Base-by-base conservation (phyloP, 2,113 vertebrate species). In the Heloderma charlesbogerti region DNA sequence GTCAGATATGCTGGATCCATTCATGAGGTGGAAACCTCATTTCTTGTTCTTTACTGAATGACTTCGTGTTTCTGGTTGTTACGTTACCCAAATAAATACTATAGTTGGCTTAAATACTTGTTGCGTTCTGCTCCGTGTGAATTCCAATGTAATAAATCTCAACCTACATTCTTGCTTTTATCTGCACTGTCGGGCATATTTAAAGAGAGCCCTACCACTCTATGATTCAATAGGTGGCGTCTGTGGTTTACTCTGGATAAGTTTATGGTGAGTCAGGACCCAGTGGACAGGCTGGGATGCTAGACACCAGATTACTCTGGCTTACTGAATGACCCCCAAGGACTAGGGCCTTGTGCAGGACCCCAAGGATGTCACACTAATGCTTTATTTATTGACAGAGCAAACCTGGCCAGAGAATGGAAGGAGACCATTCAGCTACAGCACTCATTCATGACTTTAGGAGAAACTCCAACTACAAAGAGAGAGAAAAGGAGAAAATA, bases 331-430 rank as follows among this genome's bases (percentile, higher is more conserved):
- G 8, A 43, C 27, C 63, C 27, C 27, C 45, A 85, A 12, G 27
- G 27, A 25, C 25, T 37, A 67, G 29, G 57, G 63, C 25, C 37
- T 85, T 85, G 25, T 54, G n/a, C 25, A 15, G 34, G 45, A n/a
- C 15, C 54, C 2, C 0, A 88, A 40, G 75, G 34, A 78, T 10
- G 18, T 85, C 40, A 85, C 29, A 66, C 18, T 12, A 20, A 83
- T 15, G 10, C 4, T 43, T 67, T 40, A 16, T 0, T 25, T 40
- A 48, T 25, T 1, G 31, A 34, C 27, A 43, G 18, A 0, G 57
- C 54, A 86, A 75, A 77, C 71, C 81, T 75, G 93, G 69, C 43
- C 60, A 85, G n/a, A 48, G 40, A 84, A 45, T 54, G 84, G 86
- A 85, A 0, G 69, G 16, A 75, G 66, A 45, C 43, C 0, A 0